A percentile compares a stretch with the other conserved stretches of the same genome.
These are phyloP conservation scores for Psilopogon haemacephalus DNA, from an alignment of 2,113 vertebrate genomes.

Conservation along the genomic window DNA sequence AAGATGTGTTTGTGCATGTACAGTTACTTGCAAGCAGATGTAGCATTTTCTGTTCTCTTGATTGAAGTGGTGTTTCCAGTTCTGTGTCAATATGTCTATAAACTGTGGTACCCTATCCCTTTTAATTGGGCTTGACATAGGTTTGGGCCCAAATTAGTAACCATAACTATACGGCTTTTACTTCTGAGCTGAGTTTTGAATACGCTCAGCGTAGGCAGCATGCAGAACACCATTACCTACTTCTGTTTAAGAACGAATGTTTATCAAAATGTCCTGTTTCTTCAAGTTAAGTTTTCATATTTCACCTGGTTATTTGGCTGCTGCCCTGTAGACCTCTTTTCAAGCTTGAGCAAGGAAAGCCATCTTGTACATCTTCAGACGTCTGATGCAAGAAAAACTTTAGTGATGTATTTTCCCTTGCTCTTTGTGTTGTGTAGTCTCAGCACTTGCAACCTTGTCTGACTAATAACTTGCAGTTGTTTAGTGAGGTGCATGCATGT, in stretches of 20 bases:
- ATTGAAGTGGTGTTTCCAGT: neutral
- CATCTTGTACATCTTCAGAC: neutral
- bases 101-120: neutral
- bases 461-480: neutral
- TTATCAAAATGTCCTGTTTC: neutral
- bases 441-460: neutral
- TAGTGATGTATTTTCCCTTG: neutral
- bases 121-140: neutral
- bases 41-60: neutral
- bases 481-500: fast-evolving
- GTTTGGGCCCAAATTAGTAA: neutral
- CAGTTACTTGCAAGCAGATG: neutral
- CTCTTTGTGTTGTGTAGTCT: neutral
- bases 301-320: neutral
- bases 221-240: neutral
- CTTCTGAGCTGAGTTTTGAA: neutral
- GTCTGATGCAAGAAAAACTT: neutral
- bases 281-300: neutral
- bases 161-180: neutral
- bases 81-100: neutral
- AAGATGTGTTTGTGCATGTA: neutral
- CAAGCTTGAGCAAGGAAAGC: neutral
- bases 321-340: neutral
- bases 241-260: neutral
- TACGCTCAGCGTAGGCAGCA: neutral